Evolutionary conservation across 2,797 vertebrate species (phyloP).

Genomic region (Helarctos malayanus): DNA sequence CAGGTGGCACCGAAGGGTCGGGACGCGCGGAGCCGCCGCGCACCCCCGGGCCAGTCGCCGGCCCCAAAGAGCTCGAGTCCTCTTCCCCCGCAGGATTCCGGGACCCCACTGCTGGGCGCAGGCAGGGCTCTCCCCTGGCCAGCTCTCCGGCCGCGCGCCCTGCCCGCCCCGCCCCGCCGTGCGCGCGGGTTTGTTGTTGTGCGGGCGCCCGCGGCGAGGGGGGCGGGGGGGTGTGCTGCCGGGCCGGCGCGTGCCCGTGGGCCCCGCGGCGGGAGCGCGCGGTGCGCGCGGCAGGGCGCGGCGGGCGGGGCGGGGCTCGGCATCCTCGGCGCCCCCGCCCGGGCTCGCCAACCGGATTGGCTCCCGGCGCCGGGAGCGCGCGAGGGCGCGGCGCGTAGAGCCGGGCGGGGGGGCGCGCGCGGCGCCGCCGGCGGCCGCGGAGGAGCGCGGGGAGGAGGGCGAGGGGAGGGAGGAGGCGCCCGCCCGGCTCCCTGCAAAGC

Average conservation of each 20-base stretch:
- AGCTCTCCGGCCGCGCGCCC: background rate
- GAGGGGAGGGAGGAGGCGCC: slow-evolving; percentile 76
- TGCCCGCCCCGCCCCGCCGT: background rate
- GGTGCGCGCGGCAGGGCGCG: background rate
- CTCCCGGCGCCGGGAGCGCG: slow-evolving; percentile 63
- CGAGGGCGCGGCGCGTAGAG: slow-evolving; percentile 64
- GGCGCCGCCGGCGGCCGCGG: slow-evolving; percentile 65
- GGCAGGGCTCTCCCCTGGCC: background rate
- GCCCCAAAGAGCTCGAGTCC: background rate
- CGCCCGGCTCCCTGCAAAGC: slow-evolving; percentile 82
- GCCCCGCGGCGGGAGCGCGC: slow-evolving; percentile 58
- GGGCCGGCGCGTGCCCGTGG: slow-evolving; percentile 54
- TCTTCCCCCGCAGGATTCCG: background rate
- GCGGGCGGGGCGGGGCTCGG: slow-evolving; percentile 44
- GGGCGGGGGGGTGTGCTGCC: background rate
- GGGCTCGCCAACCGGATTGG: slow-evolving; percentile 69
- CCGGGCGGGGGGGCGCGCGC: slow-evolving; percentile 63
- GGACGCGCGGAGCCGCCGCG: background rate
- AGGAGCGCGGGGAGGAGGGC: slow-evolving; percentile 79
- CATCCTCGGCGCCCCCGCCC: slow-evolving; percentile 19
- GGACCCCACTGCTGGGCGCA: background rate
- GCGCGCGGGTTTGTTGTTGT: slow-evolving; percentile 27
- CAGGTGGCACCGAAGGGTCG: background rate
- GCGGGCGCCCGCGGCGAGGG: background rate
- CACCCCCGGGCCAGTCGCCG: background rate